phyloP scores from a whole-genome alignment of 2,888 invertebrate species.

The Disparrhopalites patrizii region DNA sequence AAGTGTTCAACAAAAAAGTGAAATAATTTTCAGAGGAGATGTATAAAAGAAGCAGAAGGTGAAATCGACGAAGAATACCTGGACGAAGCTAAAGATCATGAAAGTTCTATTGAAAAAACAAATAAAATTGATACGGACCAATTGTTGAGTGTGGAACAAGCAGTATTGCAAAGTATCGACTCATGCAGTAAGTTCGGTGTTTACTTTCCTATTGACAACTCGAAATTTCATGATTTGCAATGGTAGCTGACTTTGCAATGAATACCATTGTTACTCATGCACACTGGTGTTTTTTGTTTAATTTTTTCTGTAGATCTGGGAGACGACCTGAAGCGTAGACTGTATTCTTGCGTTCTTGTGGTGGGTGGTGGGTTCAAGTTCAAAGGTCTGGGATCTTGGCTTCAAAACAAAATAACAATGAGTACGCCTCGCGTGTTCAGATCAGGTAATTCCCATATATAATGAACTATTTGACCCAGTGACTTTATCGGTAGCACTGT shows the following conservation, averaged over 20 bases:
- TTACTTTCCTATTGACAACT: background rate
- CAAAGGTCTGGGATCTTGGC: constrained; percentile 76
- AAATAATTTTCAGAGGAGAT: constrained; percentile 55
- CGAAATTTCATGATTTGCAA: background rate
- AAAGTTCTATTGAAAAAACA: constrained; percentile 35
- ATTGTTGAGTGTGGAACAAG: constrained; percentile 82
- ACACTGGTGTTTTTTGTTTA: too few species aligned
- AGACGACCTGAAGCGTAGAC: constrained; percentile 85
- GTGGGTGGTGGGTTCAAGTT: constrained; percentile 91
- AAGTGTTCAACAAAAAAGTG: background rate
- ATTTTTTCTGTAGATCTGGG: constrained; percentile 53
- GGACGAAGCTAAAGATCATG: constrained; percentile 61
- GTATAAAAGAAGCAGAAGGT: constrained; percentile 60
- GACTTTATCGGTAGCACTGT: background rate
- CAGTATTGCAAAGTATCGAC: constrained; percentile 86
- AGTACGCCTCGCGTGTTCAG: constrained; percentile 77
- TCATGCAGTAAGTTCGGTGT: constrained; percentile 57
- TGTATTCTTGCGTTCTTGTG: constrained; percentile 87
- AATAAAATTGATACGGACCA: constrained; percentile 58
- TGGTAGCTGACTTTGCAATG: constrained; percentile 1
- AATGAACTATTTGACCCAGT: too few species aligned
- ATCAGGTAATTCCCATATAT: constrained; percentile 59
- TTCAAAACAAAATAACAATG: constrained; percentile 77
- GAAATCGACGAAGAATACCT: constrained; percentile 67
- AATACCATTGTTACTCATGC: too few species aligned